Conservation (phyloP, 2,113 vertebrate species). For the Rhea americana region DNA sequence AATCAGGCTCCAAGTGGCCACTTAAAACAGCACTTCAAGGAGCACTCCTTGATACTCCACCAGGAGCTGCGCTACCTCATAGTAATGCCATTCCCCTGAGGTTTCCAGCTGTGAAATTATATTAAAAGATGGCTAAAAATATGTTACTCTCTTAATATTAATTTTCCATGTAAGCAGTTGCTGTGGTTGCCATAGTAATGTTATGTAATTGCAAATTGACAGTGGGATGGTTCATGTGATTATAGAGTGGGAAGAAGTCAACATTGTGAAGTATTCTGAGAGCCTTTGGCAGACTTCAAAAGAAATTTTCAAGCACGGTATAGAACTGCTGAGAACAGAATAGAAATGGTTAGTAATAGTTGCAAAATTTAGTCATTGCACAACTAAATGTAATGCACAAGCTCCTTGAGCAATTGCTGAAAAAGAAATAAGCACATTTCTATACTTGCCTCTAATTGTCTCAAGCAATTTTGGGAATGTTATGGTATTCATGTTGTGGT, state of each 20-base stretch:
- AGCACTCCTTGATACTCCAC: background rate
- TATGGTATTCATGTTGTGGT: background rate
- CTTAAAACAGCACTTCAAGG: background rate
- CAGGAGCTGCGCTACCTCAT: background rate
- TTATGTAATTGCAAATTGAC: background rate
- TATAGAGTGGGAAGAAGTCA: background rate
- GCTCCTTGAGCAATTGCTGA: background rate
- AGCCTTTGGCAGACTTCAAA: background rate
- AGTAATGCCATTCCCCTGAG: background rate
- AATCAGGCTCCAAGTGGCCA: background rate
- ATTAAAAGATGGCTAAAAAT: background rate
- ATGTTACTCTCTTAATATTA: background rate
- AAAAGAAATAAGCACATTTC: background rate
- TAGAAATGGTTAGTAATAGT: background rate
- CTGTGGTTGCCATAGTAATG: background rate
- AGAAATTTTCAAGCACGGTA: background rate
- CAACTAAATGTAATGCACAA: fast-evolving
- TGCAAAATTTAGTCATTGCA: background rate
- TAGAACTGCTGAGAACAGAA: background rate
- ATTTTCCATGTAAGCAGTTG: background rate
- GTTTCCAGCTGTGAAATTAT: background rate
- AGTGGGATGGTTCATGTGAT: background rate
- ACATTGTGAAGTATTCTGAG: background rate
- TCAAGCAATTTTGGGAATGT: background rate
- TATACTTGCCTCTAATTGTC: background rate